Evolutionary conservation across 2,113 vertebrate genomes (phyloP), one percentile per base, ranked within the genome.

Genomic region (Sander lucioperca): DNA sequence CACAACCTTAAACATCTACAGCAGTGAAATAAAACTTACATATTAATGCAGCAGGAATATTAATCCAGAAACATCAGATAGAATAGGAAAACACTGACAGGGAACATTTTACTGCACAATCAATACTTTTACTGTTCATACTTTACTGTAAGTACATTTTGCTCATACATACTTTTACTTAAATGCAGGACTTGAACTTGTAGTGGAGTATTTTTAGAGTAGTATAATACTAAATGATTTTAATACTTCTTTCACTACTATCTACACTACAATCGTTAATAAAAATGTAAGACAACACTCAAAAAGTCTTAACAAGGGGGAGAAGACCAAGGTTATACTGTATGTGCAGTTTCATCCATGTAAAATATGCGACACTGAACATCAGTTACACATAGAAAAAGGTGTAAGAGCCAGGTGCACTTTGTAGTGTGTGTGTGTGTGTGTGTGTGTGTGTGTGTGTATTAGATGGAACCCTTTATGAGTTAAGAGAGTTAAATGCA

Each of bases 401-500:
- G 16, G 16, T 67, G 16, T 57, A 9, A 23, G 33, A 59, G 57
- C 6, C 3, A 57, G 16, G 54, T 56, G 36, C 39, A 36, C n/a
- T 39, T 16, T 6, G 59, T 18, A 54, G 11, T 59, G 48, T 33
- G 12, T 1, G 47, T 23, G 56, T 58, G 25, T 58, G 25, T 58
- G 25, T 63, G 8, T 54, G 25, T 25, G 61, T 39, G 10, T 39
- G 33, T 13, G 7, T n/a, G 9, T 21, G 8, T 47, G 25, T 25
- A 23, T 15, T 4, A 39, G 5, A 33, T 21, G 16, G 15, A 58
- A 23, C 15, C 5, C 21, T 30, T 19, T 6, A 33, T 10, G 5
- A 56, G 56, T 15, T 25, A 7, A 39, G 50, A 57, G 39, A 64
- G 76, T 65, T 43, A 58, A 75, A 85, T 23, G 14, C 18, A 39